These are phyloP conservation scores for Cochlearius cochlearius DNA, from an alignment of 2,113 vertebrate species.

Conservation along the genomic window DNA sequence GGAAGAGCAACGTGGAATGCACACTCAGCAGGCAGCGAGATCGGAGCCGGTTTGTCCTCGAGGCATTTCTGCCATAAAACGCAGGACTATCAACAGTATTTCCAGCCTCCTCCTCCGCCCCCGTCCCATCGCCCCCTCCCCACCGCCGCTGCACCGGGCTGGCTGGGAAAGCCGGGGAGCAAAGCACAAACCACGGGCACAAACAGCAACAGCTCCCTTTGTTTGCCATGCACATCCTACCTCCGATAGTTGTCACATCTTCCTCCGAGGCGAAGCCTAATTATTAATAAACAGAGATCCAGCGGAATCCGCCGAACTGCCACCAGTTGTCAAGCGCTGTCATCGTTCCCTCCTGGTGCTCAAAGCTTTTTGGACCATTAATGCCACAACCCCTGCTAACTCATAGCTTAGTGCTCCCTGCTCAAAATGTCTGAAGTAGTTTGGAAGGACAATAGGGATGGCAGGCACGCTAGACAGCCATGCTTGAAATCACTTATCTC, in stretches of 20 bases:
- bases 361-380: slow-evolving; percentile 70
- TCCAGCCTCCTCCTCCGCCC: neutral
- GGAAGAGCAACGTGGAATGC: slow-evolving; percentile 48
- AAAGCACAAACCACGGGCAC: neutral
- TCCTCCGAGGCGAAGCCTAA: slow-evolving; percentile 71
- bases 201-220: slow-evolving; percentile 74
- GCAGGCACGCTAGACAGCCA: slow-evolving; percentile 78
- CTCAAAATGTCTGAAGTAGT: slow-evolving; percentile 86
- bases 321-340: slow-evolving; percentile 65
- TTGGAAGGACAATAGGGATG: slow-evolving; percentile 81
- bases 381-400: slow-evolving; percentile 77
- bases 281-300: slow-evolving; percentile 68
- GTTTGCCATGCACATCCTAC: slow-evolving; percentile 78
- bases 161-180: neutral
- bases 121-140: neutral
- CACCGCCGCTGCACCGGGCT: slow-evolving; percentile 49
- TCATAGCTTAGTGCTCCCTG: slow-evolving; percentile 75
- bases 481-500: slow-evolving; percentile 75
- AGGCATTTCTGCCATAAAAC: slow-evolving; percentile 57
- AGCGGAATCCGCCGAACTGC: slow-evolving; percentile 68
- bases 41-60: slow-evolving; percentile 7
- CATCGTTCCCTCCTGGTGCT: slow-evolving; percentile 65
- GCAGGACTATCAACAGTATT: neutral
- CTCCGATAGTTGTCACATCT: slow-evolving; percentile 79
- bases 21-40: slow-evolving; percentile 42